Evolutionary conservation across 2,888 invertebrate species (phyloP), one percentile per base, ranked within the genome.

Genomic region (Cremastobaeus sp.): DNA sequence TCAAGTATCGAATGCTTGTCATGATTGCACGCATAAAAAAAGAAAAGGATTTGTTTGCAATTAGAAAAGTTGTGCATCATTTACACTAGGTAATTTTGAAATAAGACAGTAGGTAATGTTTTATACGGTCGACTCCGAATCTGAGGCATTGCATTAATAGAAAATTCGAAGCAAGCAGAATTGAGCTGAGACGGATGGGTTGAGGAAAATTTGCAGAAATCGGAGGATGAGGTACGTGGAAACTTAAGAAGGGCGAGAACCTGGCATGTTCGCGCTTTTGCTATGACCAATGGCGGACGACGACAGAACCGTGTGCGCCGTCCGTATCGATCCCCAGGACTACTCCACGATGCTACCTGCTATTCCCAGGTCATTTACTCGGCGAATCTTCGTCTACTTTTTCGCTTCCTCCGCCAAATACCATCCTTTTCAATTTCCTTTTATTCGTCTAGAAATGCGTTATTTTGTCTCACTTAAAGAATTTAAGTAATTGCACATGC

Each of bases 201-300:
- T n/a, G n/a, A n/a, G 48, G 57, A 43, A 52, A 43, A 43, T 65
- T 37, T 43, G 59, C 30, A 60, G 68, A 62, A 55, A 62, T 50
- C 70, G 64, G 60, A 68, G 47, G 74, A 64, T 66, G 75, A 73
- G 65, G 48, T 32, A 57, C 52, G 64, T 34, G 54, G 54, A 34
- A 66, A 43, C 6, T 17, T 9, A 54, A 69, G 74, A 65, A 65
- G 62, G 50, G 64, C 77, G 79, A 81, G 80, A 82, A 82, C 79
- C 81, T 81, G 82, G 82, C 82, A 81, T 80, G 80, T 84, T 82
- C 81, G 82, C 59, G 83, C 82, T 83, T 82, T 82, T 79, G 81
- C 84, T 82, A 86, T 86, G 86, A 86, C 86, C 86, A 87, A 87
- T 87, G 85, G 86, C 84, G 80, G 82, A 83, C 83, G 83, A 83